Conservation (phyloP, 2,797 vertebrate species). For the Hoplostethus mediterraneus region DNA sequence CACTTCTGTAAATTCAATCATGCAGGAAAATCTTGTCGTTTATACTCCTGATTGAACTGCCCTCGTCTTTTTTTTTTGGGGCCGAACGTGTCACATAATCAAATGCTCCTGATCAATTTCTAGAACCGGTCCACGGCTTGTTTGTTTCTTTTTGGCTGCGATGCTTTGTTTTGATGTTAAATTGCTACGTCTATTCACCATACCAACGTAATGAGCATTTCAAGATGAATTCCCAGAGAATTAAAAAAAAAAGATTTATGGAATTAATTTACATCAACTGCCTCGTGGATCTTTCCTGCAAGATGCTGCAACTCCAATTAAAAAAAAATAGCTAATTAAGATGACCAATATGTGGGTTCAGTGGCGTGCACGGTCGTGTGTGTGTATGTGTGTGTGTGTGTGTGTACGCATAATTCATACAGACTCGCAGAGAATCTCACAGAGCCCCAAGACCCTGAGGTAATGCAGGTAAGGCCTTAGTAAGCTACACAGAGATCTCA, state of each 20-base stretch:
- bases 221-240: slow-evolving; percentile 17
- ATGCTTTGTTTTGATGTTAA: not conserved
- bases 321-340: slow-evolving; percentile 49
- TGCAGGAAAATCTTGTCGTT: too few species aligned
- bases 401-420: slow-evolving; percentile 27
- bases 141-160: not conserved
- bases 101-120: too few species aligned
- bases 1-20: too few species aligned
- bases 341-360: slow-evolving; percentile 53
- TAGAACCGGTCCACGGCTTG: not conserved
- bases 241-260: slow-evolving; percentile 41
- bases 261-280: slow-evolving; percentile 50
- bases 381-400: slow-evolving; percentile 10
- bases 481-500: slow-evolving; percentile 35
- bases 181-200: not conserved
- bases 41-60: too few species aligned
- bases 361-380: slow-evolving; percentile 11
- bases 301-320: slow-evolving; percentile 50
- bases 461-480: slow-evolving; percentile 25
- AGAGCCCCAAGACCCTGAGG: slow-evolving; percentile 24
- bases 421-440: not conserved
- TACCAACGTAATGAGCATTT: slow-evolving; percentile 25
- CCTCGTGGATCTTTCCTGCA: slow-evolving; percentile 34
- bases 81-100: too few species aligned
- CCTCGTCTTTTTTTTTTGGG: too few species aligned